Conservation (phyloP, 2,113 vertebrate genomes). For the Rattus norvegicus region GRCr8 NC_086020.1:174219001-174219500, state of each 20-base stretch:
- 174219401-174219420: neutral
- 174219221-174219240: neutral
- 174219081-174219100: neutral
- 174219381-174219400: neutral
- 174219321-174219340: neutral
- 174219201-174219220: too few species aligned
- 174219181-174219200: neutral
- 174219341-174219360: neutral
- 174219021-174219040: slow-evolving; percentile 22
- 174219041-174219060: slow-evolving; percentile 27
- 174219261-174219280: neutral
- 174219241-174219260: neutral
- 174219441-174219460: neutral
- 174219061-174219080: neutral
- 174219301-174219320: neutral
- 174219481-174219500: neutral
- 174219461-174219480: neutral
- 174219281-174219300: too few species aligned
- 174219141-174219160: neutral
- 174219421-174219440: neutral
- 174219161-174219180: neutral
- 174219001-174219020: neutral
- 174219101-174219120: slow-evolving; percentile 38
- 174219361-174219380: neutral
- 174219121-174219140: slow-evolving; percentile 18